Conservation (phyloP, 1,140 invertebrate species). For the Ostrea edulis region DNA sequence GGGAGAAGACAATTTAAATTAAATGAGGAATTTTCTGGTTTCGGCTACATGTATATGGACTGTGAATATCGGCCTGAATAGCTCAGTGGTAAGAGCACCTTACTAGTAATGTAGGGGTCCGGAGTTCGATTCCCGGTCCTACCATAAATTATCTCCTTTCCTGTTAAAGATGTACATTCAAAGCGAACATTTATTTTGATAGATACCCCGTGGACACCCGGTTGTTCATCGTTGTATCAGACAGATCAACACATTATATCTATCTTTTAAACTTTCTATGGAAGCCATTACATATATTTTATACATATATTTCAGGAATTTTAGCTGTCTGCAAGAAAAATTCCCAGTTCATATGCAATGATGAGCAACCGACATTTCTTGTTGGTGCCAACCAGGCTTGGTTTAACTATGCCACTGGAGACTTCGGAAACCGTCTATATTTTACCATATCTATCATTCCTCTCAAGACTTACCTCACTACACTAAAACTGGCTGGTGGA, state of each 20-base stretch:
- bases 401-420: conserved; percentile 12
- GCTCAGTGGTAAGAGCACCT: too few species aligned
- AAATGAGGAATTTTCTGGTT: too few species aligned
- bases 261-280: background rate
- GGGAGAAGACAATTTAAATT: too few species aligned
- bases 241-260: background rate
- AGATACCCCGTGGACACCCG: too few species aligned
- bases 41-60: too few species aligned
- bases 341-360: conserved; percentile 31
- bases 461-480: background rate
- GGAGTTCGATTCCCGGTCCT: too few species aligned
- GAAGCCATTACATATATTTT: background rate
- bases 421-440: conserved; percentile 23
- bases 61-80: too few species aligned
- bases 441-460: conserved; percentile 1
- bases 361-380: conserved; percentile 39
- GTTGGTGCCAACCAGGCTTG: conserved; percentile 22
- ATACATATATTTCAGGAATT: background rate
- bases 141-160: too few species aligned
- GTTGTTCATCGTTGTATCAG: too few species aligned
- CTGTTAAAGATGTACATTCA: too few species aligned
- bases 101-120: too few species aligned
- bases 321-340: conserved; percentile 43
- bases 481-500: conserved; percentile 23
- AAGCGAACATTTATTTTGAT: too few species aligned